Base-by-base conservation (phyloP, 2,888 invertebrate species). In the Eutolmus rufibarbis region DNA sequence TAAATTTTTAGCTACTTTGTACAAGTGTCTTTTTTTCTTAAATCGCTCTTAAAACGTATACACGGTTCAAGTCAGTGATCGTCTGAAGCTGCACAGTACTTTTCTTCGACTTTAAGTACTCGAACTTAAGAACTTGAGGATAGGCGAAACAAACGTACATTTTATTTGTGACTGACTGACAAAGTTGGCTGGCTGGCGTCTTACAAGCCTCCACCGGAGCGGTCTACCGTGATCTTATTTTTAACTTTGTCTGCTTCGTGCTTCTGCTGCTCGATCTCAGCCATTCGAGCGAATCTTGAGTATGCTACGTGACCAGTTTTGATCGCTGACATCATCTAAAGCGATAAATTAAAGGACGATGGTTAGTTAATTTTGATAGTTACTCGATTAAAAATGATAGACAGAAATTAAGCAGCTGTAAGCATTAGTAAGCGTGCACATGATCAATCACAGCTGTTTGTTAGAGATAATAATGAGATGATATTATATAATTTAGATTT, bases 241-340 rank as follows among this genome's bases (percentile, higher is more conserved):
- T 96, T 96, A 74, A 97, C 93, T 89, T 94, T 93, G 90, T 96
- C 96, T 89, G 95, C 95, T 91, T 97, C 97, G 89, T 96, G 96
- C 89, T 96, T 95, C 87, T 96, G 96, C 91, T 97, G 97, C 91
- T 97, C 97, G 94, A 97, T 94, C 93, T 98, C 97, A 0, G 98
- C 98, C 95, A 98, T 97, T 90, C 96, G 95, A 1, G 99, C 99
- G 93, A 99, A 98, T 88, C 99, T 94, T 19, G 98, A 99, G 92
- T 98, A 97, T 2, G 98, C 96, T 89, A 99, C 96, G 91, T 97
- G 97, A 12, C 99, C 99, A 0, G 97, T 97, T 93, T 99, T 99
- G 90, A 99, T 96, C 9, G 99, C 98, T 16, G 98, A 98, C 98
- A 99, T 99, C 96, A 99, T 97, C 99, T 99, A 87, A 9, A 84